phyloP scores from a whole-genome alignment of 2,888 invertebrate genomes.

The Hyppa rectilinea region DNA sequence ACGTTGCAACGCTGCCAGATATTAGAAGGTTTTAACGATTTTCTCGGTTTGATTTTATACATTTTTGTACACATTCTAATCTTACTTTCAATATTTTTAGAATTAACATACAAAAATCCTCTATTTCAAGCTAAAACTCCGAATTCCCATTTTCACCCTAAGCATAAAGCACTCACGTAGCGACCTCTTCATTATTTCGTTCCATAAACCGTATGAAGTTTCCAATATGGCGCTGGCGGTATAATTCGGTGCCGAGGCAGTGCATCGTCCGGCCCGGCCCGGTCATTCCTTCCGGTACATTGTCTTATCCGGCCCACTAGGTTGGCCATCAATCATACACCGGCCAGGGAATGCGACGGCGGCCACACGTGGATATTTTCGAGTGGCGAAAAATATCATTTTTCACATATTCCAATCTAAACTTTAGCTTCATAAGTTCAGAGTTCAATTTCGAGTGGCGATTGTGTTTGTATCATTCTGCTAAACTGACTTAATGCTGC shows the following conservation, averaged over 20 bases:
- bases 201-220: slow-evolving; percentile 52
- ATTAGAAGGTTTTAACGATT: no score
- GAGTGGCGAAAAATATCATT: slow-evolving; percentile 61
- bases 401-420: slow-evolving; percentile 40
- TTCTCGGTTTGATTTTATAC: no score
- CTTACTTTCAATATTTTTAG: not conserved
- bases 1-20: no score
- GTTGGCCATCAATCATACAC: slow-evolving; percentile 77
- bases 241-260: slow-evolving; percentile 50
- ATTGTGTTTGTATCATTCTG: slow-evolving; percentile 45
- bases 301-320: slow-evolving; percentile 82
- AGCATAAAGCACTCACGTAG: slow-evolving; percentile 14
- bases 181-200: slow-evolving; percentile 60
- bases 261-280: slow-evolving; percentile 63
- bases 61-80: not conserved
- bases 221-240: slow-evolving; percentile 56
- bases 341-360: slow-evolving; percentile 65
- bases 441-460: slow-evolving; percentile 16
- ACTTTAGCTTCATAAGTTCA: slow-evolving; percentile 1
- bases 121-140: not conserved
- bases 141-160: not conserved
- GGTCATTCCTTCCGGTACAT: slow-evolving; percentile 83
- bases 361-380: slow-evolving; percentile 65
- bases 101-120: not conserved
- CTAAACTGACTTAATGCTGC: slow-evolving; percentile 63